phyloP scores from a whole-genome alignment of 2,113 vertebrate species.

The Tychaedon coryphoeus region DNA sequence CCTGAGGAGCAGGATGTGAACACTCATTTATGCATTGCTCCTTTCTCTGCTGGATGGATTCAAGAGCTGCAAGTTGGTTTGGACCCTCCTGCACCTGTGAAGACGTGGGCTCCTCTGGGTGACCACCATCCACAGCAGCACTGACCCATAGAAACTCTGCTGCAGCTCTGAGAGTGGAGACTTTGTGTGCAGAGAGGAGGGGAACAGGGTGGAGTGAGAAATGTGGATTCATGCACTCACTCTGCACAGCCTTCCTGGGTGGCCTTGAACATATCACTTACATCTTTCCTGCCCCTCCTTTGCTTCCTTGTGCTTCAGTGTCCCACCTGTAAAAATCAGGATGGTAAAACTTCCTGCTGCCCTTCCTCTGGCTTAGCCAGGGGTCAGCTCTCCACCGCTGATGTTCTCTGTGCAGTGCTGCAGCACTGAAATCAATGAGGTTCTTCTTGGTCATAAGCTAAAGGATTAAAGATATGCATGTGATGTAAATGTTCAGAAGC shows the following conservation, averaged over 20 bases:
- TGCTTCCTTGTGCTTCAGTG: neutral
- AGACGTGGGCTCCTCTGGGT: neutral
- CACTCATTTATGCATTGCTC: neutral
- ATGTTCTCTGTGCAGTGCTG: neutral
- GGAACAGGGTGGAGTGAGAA: neutral
- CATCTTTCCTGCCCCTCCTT: slow-evolving; percentile 34
- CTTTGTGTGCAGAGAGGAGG: neutral
- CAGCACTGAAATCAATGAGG: neutral
- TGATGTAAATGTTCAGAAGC: neutral
- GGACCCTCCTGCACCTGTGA: neutral
- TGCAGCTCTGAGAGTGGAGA: neutral
- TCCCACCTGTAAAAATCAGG: neutral
- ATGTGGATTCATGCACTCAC: neutral
- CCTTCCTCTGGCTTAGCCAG: neutral
- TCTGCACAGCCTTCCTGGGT: slow-evolving; percentile 21
- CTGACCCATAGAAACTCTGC: neutral
- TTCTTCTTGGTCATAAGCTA: neutral
- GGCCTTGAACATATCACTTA: neutral
- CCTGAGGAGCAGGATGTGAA: neutral
- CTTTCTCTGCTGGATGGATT: neutral
- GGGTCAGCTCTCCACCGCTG: neutral
- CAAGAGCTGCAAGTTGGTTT: neutral
- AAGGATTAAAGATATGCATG: neutral
- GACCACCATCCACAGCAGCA: neutral
- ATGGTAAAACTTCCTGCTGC: neutral